Evolutionary conservation across 1,140 invertebrate species (phyloP).

Genomic region (Conus betulinus): DNA sequence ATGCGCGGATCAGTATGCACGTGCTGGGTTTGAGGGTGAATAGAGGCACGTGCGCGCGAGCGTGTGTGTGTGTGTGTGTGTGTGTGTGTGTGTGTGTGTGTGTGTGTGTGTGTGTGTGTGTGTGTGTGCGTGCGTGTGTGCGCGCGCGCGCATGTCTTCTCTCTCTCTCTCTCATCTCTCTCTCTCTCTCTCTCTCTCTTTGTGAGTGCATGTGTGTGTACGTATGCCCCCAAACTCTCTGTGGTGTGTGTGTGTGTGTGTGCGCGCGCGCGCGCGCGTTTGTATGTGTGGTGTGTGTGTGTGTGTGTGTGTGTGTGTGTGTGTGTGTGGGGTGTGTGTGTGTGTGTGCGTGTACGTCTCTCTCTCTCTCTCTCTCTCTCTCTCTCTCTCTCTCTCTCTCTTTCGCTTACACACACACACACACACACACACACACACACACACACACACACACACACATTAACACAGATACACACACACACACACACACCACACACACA

Average conservation of each 20-base stretch:
- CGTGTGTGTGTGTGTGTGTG: conserved; percentile 6
- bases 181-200: too few species aligned
- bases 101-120: conserved; percentile 8
- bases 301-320: too few species aligned
- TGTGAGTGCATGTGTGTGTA: not conserved
- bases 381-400: not conserved
- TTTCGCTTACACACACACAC: not conserved
- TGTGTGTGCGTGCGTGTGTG: not conserved
- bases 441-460: not conserved
- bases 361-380: not conserved
- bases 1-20: too few species aligned
- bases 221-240: too few species aligned
- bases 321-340: too few species aligned
- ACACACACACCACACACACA: not conserved
- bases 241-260: too few species aligned
- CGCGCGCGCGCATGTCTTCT: too few species aligned
- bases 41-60: not conserved
- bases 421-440: not conserved
- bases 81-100: conserved; percentile 10
- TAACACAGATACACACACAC: not conserved
- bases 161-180: too few species aligned
- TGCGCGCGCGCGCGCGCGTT: not conserved
- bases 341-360: too few species aligned
- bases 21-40: not conserved
- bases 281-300: not conserved